Percentiles rank a stretch among this genome's conserved stretches.
These are phyloP conservation scores for Heteromyza rotundicornis DNA, from an alignment of 2,888 invertebrate genomes.

Conservation along the genomic window DNA sequence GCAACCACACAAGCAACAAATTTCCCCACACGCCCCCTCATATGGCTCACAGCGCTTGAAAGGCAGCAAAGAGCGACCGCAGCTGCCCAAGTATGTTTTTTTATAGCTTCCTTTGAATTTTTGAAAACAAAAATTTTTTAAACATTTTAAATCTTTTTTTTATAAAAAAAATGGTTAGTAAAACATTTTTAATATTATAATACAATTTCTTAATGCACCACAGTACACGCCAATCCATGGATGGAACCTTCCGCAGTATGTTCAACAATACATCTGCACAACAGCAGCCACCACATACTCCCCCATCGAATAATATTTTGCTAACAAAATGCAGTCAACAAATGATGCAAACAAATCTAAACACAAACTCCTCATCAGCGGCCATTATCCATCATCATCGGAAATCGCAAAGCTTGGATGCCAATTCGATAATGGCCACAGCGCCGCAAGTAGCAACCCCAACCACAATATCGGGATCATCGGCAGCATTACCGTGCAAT, in stretches of 20 bases:
- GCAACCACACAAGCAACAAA: constrained; percentile 25
- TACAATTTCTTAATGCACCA: no score
- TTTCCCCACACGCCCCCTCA: constrained; percentile 25
- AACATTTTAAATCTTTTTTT: neutral
- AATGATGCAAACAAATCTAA: constrained; percentile 26
- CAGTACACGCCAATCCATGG: constrained; percentile 46
- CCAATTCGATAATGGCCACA: constrained; percentile 60
- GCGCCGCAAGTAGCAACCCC: neutral
- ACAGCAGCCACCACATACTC: constrained; percentile 29
- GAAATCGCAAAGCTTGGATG: constrained; percentile 85
- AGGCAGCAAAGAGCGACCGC: constrained; percentile 68
- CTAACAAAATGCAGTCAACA: constrained; percentile 28
- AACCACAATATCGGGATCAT: constrained; percentile 16
- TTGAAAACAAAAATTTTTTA: no score
- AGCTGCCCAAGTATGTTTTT: constrained; percentile 49
- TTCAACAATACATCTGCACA: constrained; percentile 36
- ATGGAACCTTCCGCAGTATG: constrained; percentile 48
- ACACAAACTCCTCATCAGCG: no score
- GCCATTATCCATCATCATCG: constrained; percentile 68
- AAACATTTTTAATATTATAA: no score
- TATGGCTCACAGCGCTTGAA: constrained; percentile 68
- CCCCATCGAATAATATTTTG: constrained; percentile 26
- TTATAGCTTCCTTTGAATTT: neutral
- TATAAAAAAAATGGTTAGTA: no score
- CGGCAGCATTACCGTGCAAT: constrained; percentile 25